These are phyloP conservation scores for Toxostoma redivivum DNA, from an alignment of 2,113 vertebrate species.

Conservation along the genomic window DNA sequence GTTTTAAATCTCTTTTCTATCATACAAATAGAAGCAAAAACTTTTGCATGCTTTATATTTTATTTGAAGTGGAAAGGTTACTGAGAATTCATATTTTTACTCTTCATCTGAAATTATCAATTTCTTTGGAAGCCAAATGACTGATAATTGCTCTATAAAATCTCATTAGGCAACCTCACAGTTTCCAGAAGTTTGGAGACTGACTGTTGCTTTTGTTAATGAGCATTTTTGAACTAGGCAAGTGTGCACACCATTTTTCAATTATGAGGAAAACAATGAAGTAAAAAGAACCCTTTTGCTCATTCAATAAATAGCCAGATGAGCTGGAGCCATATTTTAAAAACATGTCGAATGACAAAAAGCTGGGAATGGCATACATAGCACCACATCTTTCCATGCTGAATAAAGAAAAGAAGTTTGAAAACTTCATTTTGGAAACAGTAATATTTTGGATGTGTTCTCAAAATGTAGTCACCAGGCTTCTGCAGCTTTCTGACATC, in stretches of 20 bases:
- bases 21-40: background rate
- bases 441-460: background rate
- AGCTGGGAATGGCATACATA: background rate
- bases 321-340: background rate
- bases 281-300: background rate
- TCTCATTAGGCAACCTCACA: background rate
- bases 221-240: background rate
- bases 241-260: background rate
- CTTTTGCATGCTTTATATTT: background rate
- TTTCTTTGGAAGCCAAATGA: background rate
- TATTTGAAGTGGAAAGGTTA: background rate
- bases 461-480: background rate
- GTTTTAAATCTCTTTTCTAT: background rate
- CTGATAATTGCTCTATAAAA: background rate
- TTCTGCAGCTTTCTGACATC: background rate
- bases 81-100: background rate
- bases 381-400: background rate
- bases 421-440: background rate
- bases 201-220: background rate
- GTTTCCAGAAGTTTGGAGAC: background rate
- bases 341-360: background rate
- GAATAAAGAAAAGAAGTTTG: background rate
- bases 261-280: background rate
- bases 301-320: background rate
- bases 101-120: background rate